Evolutionary conservation across 2,797 vertebrate genomes (phyloP), one percentile per base, ranked within the genome.

Genomic region (Brachymystax lenok): DNA sequence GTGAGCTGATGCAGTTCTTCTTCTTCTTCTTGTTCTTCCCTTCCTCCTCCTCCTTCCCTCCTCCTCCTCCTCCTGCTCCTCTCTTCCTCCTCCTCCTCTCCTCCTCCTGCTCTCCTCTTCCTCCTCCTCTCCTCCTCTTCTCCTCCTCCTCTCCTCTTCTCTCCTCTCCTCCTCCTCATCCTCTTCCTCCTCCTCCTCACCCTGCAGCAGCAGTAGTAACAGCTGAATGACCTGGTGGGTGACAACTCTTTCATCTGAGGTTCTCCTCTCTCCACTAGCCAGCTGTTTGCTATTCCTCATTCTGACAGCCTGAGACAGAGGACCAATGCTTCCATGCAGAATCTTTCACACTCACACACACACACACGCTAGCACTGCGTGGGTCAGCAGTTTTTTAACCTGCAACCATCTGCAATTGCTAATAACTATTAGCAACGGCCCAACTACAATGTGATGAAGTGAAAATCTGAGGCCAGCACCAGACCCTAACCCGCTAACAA

Each of bases 251-350:
- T 90, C 83, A 90, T 88, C 88, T 79, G 74, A 52, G 82, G 76
- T 86, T 88, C 61, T 84, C 59, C 59, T 10, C 56, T 7, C 21
- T 10, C 70, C 68, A 88, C 84, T 85, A 81, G 87, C 92, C 95
- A 96, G 93, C 91, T 93, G 92, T 90, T 92, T 84, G 84, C 91
- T 76, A 91, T 95, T 93, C 84, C 89, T 96, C 93, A 94, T 89
- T 77, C 87, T 91, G 89, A 93, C 82, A 46, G 87, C 83, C 87
- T 80, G 78, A 82, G 85, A 86, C 79, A 79, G 70, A 79, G 82
- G 80, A 72, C 72, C 35, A 54, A 82, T 76, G 59, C 59, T 24
- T 61, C 21, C 7, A 21, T 61, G 56, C 56, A 12, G 19, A 61
- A n/a, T 21, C 56, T 21, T n/a, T 21, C 54, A 59, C 56, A 21